These are phyloP conservation scores for Sus cebifrons DNA, from an alignment of 2,797 vertebrate genomes.

Conservation along the genomic window DNA sequence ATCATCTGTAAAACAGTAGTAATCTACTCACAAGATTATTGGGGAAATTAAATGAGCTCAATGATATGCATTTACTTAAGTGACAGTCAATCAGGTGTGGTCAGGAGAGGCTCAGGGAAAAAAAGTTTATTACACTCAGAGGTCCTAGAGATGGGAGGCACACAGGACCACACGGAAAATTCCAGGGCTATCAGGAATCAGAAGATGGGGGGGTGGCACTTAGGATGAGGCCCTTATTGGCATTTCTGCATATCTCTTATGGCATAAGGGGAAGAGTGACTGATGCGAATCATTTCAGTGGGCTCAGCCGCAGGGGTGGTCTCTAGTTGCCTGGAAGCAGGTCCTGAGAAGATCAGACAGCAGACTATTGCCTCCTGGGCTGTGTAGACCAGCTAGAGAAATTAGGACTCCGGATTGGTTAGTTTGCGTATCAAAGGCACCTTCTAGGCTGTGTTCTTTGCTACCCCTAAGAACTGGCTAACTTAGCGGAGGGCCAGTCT, in stretches of 20 bases:
- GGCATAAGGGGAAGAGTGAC: neutral
- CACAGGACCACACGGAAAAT: rapidly evolving
- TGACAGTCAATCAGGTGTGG: too few relatives aligned
- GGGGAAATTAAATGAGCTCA: neutral
- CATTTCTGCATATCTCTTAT: neutral
- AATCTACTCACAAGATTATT: neutral
- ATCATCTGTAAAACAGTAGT: neutral
- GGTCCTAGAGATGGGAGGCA: neutral
- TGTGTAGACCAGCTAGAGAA: neutral
- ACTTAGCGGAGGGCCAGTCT: neutral
- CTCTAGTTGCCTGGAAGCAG: neutral
- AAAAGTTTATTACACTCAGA: neutral
- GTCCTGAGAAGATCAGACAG: neutral
- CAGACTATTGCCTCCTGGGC: neutral
- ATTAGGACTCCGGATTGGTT: neutral
- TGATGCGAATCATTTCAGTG: neutral
- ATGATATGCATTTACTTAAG: neutral
- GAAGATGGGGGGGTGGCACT: neutral
- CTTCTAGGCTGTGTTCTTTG: neutral
- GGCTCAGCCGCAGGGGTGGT: neutral
- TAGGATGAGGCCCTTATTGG: neutral
- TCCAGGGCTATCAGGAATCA: neutral
- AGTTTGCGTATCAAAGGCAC: neutral
- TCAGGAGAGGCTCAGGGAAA: neutral
- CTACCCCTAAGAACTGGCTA: neutral